Evolutionary conservation across 1,140 invertebrate species (phyloP), one percentile per base, ranked within the genome.

Genomic region (Sinonovacula constricta): DNA sequence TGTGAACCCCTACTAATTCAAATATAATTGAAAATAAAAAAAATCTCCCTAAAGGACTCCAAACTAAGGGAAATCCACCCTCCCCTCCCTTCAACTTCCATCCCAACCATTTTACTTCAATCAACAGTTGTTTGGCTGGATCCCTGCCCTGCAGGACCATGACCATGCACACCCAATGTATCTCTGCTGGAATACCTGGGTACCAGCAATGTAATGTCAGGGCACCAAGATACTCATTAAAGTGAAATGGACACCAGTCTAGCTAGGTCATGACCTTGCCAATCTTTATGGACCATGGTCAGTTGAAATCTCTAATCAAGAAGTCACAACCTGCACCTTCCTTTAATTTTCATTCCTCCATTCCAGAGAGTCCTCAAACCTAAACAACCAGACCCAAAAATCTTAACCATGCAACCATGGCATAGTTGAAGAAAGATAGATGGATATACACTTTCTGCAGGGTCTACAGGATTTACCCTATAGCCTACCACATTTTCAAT

Each of bases 211-310:
- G n/a, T n/a, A 70, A 70, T 70, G 56, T 34, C 68, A 45, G 57
- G 60, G 60, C 54, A 53, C 30, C 45, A 59, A 3, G 36, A 14
- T 62, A 54, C 53, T 70, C 75, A 78, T 78, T 78, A 78, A 78
- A 78, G n/a, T 69, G 75, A 68, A 78, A 78, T 78, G 75, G 66
- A 78, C 66, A 78, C 75, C 75, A 70, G 33, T 30, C 36, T n/a
- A 36, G 22, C 33, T 70, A 39, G 75, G 75, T 78, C 75, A 70
- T 78, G 75, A 78, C 66, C 75, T 54, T 60, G 24, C 18, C 7
- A 45, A 45, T 45, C 39, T 45, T 59, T 59, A 22, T 59, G 15
- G 15, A 22, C 56, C 28, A 51, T 28, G 4, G n/a, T 28, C 18
- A 22, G 56, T 28, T 22, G 28, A 59, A 22, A 59, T 59, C n/a